These are phyloP conservation scores for Dromas ardeola DNA, from an alignment of 2,113 vertebrate species.

Conservation along the genomic window DNA sequence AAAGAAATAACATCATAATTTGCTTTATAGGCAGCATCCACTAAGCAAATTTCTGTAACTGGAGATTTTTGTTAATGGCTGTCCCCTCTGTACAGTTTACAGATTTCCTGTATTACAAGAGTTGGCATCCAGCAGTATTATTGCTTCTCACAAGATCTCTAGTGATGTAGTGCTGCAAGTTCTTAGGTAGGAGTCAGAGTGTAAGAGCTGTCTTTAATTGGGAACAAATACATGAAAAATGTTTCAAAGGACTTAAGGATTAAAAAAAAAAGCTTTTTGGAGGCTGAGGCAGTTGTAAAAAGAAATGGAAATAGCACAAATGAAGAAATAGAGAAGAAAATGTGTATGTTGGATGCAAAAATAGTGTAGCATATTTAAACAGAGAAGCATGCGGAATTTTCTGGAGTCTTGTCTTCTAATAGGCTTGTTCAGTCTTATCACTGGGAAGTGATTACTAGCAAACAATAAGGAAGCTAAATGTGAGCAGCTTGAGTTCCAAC, in stretches of 20 bases:
- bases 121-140: not conserved
- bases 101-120: not conserved
- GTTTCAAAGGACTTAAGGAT: not conserved
- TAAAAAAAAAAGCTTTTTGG: not conserved
- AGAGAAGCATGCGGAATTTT: not conserved
- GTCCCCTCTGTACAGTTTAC: not conserved
- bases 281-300: not conserved
- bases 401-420: not conserved
- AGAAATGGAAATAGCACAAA: not conserved
- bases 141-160: not conserved
- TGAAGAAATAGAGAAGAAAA: not conserved
- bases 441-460: not conserved
- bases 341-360: not conserved
- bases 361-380: not conserved
- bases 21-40: not conserved
- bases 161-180: not conserved
- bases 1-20: not conserved
- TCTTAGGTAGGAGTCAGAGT: not conserved
- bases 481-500: not conserved
- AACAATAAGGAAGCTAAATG: not conserved
- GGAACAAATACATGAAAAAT: not conserved
- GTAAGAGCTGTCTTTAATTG: not conserved
- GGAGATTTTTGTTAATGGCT: not conserved
- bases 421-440: not conserved
- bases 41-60: not conserved